Base-by-base conservation (phyloP, 2,797 vertebrate genomes). In the Pagetopsis macropterus region DNA sequence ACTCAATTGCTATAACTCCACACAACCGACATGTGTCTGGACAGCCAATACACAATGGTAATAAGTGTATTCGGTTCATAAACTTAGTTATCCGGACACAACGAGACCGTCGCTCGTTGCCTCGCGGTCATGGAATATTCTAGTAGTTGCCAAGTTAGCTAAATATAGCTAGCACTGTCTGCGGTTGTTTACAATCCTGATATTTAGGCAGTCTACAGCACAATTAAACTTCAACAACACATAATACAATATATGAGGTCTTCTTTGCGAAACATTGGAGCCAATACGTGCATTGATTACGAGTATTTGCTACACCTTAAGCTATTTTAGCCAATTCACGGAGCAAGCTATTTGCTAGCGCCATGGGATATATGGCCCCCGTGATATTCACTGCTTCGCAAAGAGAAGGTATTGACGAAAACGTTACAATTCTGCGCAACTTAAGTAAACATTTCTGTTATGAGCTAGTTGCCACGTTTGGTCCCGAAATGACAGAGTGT, bases 111-210 rank as follows among this genome's bases (percentile, higher is more conserved):
- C 56, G n/a, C 58, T 37, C 19, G 50, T 64, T 45, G 19, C 69
- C 71, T 65, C 79, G 82, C 65, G 55, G 58, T 81, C 73, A 51
- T 83, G 62, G 79, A 90, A 91, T 76, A 84, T 88, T 91, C 85
- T 74, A 82, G 86, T 80, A 15, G 33, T 37, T 37, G 57, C 51
- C 40, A 71, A 44, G 6, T 74, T 78, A 83, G 78, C 85, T 45
- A 27, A 23, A 58, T 65, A 21, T 27, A 49, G 23, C 71, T 50
- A 61, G 19, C 3, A 4, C 40, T n/a, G 54, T 63, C 40, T 72
- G 60, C 69, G 57, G 69, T 44, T 76, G 66, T 76, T 81, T 80
- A 41, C 60, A 50, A 15, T 10, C 14, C 10, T 12, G 11, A 14
- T 2, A 15, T 58, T 14, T 40, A 64, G 0, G 2, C 0, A 21